A percentile compares a stretch with the other conserved stretches of the same genome.
phyloP scores from a whole-genome alignment of 2,888 invertebrate genomes.

The Stenolophus ochropezus region DNA sequence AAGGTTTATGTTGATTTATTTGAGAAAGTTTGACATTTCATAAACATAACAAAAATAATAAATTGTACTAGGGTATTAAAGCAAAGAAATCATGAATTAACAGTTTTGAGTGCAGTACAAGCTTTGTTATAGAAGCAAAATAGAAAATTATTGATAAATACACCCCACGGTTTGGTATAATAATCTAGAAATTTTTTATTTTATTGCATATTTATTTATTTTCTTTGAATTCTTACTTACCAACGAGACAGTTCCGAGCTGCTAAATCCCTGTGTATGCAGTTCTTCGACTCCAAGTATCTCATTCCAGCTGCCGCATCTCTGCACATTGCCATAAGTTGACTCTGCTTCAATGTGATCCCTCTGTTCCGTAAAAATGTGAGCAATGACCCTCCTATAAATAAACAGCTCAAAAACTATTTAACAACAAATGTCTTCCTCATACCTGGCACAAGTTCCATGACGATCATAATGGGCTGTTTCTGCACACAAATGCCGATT shows the following conservation, averaged over 20 bases:
- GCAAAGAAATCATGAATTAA: no score
- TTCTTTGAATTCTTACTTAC: conserved; percentile 69
- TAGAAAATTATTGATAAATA: no score
- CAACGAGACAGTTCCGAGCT: conserved; percentile 93
- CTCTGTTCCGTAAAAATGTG: conserved; percentile 89
- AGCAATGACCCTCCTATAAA: conserved; percentile 91
- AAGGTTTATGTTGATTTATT: no score
- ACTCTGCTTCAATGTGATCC: conserved; percentile 77
- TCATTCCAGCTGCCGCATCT: conserved; percentile 96
- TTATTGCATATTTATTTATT: no score
- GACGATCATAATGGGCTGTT: conserved; percentile 99
- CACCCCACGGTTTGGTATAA: no score
- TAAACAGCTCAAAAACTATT: no score
- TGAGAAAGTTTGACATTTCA: no score
- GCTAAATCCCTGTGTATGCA: conserved; percentile 97
- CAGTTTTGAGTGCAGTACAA: no score
- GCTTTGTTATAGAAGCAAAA: no score
- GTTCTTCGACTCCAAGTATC: conserved; percentile 95
- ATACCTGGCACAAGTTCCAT: conserved; percentile 96
- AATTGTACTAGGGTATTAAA: no score
- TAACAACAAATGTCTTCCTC: conserved; percentile 46
- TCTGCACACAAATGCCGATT: conserved; percentile 97
- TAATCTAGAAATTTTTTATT: no score
- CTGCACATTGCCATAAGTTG: conserved; percentile 92
- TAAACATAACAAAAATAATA: no score